Percentiles rank a stretch among this genome's conserved stretches.
Conservation (phyloP, 2,888 invertebrate genomes). For the Seladonia tumulorum region DNA sequence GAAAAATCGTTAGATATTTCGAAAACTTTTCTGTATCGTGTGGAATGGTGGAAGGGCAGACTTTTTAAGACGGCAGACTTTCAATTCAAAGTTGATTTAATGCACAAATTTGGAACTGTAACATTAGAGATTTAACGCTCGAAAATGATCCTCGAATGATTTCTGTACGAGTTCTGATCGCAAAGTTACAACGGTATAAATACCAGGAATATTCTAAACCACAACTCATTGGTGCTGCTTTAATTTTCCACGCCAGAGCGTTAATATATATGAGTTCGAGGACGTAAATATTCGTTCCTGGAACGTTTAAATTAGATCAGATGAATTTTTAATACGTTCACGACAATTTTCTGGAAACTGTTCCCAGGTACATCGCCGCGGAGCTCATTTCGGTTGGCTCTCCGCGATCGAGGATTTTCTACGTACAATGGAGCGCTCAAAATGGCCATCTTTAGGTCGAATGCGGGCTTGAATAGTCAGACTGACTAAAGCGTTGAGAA, state of each 20-base stretch:
- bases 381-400: background rate
- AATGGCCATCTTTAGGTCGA: conserved; percentile 15
- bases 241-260: background rate
- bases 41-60: too few species aligned
- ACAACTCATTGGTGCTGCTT: background rate
- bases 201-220: too few species aligned
- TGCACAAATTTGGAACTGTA: too few species aligned
- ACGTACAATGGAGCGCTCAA: background rate
- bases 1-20: too few species aligned
- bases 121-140: too few species aligned
- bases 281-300: too few species aligned
- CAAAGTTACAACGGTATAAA: too few species aligned
- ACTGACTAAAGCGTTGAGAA: conserved; percentile 14
- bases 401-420: background rate
- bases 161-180: too few species aligned
- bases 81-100: too few species aligned
- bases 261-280: background rate
- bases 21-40: too few species aligned
- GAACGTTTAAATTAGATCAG: background rate
- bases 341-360: background rate
- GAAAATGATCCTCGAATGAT: too few species aligned
- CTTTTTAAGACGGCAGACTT: too few species aligned
- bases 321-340: background rate
- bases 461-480: conserved; percentile 5
- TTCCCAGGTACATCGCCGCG: background rate